Conservation (phyloP, 2,113 vertebrate species). For the Puntigrus tetrazona region DNA sequence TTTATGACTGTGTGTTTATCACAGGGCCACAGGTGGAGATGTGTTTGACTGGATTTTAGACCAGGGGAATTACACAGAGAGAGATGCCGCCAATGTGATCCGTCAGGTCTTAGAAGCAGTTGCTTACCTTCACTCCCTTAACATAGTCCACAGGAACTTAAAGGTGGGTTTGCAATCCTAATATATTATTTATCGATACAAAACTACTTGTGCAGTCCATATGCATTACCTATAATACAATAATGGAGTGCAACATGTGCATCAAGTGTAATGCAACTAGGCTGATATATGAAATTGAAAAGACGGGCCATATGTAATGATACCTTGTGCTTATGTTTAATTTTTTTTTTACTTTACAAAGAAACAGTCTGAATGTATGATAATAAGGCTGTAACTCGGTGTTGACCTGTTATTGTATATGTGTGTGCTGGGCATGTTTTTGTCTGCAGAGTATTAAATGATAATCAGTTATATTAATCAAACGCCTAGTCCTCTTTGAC, state of each 20-base stretch:
- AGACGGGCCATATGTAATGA: neutral
- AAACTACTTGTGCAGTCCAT: neutral
- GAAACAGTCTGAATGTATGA: slow-evolving; percentile 10
- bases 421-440: slow-evolving; percentile 4
- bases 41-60: slow-evolving; percentile 87
- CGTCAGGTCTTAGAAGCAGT: slow-evolving; percentile 79
- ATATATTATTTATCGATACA: neutral
- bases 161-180: slow-evolving; percentile 71
- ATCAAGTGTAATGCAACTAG: neutral
- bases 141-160: slow-evolving; percentile 84
- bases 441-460: slow-evolving; percentile 33
- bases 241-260: neutral
- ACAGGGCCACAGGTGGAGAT: slow-evolving; percentile 83
- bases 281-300: neutral
- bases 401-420: neutral
- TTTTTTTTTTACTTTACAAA: neutral
- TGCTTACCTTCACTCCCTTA: slow-evolving; percentile 82
- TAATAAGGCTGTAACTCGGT: neutral
- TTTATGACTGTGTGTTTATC: slow-evolving; percentile 24
- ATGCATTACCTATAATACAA: neutral
- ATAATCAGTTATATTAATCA: slow-evolving; percentile 51
- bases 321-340: neutral
- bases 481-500: slow-evolving; percentile 37
- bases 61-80: slow-evolving; percentile 84
- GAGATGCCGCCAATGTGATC: slow-evolving; percentile 81